phyloP scores from a whole-genome alignment of 2,113 vertebrate genomes.

The Gallinago jamesoni region DNA sequence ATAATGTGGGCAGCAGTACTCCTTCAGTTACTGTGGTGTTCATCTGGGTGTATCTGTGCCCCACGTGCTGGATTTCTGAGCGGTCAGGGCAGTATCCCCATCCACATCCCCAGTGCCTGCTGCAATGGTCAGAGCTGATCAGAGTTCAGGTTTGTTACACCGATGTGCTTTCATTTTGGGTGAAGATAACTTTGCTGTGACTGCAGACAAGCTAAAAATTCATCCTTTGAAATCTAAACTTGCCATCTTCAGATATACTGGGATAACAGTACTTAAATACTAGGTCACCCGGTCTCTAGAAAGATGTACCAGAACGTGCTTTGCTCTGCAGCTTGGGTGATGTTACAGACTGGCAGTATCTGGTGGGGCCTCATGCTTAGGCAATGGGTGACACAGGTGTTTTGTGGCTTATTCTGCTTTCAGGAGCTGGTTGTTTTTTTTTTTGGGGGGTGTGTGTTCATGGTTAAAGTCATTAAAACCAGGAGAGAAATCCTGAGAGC shows the following conservation, averaged over 20 bases:
- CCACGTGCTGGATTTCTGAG: neutral
- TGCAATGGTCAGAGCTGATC: neutral
- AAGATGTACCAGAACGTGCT: neutral
- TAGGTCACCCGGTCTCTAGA: neutral
- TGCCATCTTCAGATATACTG: neutral
- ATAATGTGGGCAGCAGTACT: accelerated
- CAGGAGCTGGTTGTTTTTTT: neutral
- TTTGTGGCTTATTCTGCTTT: neutral
- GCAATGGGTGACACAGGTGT: accelerated
- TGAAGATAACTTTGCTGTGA: neutral
- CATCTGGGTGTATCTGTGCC: neutral
- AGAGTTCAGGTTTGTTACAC: neutral
- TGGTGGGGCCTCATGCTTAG: neutral
- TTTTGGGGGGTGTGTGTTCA: neutral
- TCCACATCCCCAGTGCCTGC: neutral
- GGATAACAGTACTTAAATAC: neutral
- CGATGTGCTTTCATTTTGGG: neutral
- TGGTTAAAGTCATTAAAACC: neutral
- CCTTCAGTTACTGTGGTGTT: neutral
- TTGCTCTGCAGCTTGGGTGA: neutral
- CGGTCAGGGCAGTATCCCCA: neutral
- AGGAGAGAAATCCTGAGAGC: neutral
- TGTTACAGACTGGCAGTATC: neutral
- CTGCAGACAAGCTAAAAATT: neutral
- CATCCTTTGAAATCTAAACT: neutral